phyloP scores from a whole-genome alignment of 2,113 vertebrate species.

The Trematomus loennbergii region DNA sequence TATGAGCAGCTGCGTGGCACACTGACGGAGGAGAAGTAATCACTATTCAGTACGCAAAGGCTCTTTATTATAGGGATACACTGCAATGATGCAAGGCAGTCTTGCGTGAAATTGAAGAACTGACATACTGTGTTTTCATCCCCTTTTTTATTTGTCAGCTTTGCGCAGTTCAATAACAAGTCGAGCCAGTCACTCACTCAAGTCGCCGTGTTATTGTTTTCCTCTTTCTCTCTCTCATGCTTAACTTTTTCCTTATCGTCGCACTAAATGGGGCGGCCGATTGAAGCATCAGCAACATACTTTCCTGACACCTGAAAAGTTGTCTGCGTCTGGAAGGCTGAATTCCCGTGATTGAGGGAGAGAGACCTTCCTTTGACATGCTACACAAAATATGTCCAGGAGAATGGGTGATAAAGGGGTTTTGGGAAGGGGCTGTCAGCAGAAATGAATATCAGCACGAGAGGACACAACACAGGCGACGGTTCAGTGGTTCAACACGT shows the following conservation, averaged over 20 bases:
- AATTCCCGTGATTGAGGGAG: constrained; percentile 57
- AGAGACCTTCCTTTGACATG: constrained; percentile 67
- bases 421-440: constrained; percentile 77
- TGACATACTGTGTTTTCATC: constrained; percentile 80
- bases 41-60: constrained; percentile 76
- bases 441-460: constrained; percentile 74
- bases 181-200: constrained; percentile 61
- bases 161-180: constrained; percentile 71
- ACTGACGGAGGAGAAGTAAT: constrained; percentile 66
- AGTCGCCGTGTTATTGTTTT: constrained; percentile 57
- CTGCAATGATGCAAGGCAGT: constrained; percentile 80
- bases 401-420: constrained; percentile 73
- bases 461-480: constrained; percentile 59
- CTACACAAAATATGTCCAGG: constrained; percentile 66
- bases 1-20: constrained; percentile 43
- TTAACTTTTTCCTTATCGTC: constrained; percentile 41
- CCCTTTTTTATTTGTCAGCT: constrained; percentile 74
- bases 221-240: constrained; percentile 11
- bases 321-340: constrained; percentile 55
- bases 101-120: constrained; percentile 86
- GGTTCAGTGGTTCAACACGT: constrained; percentile 65
- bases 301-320: constrained; percentile 58
- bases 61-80: constrained; percentile 81
- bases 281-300: constrained; percentile 34
- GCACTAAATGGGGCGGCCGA: constrained; percentile 30